Evolutionary conservation across 2,888 invertebrate genomes (phyloP).

Genomic region (Emmelina monodactyla): DNA sequence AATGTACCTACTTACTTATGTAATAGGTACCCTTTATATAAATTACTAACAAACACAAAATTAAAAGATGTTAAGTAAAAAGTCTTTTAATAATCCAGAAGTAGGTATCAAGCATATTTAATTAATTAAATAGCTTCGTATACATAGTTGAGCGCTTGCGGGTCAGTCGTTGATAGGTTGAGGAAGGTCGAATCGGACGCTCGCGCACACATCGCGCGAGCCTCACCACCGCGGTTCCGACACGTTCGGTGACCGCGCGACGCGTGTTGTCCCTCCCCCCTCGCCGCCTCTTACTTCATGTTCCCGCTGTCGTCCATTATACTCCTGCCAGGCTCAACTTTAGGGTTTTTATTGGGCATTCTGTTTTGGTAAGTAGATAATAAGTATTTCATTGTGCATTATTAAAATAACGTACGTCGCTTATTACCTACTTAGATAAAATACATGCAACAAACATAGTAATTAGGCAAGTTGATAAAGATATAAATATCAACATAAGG

Average conservation of each 20-base stretch:
- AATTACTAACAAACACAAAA: too few species aligned
- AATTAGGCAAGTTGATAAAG: too few species aligned
- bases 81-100: too few species aligned
- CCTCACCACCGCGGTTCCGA: slow-evolving; percentile 50
- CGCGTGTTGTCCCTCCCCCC: slow-evolving; percentile 61
- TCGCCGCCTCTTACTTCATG: slow-evolving; percentile 27
- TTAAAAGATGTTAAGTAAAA: too few species aligned
- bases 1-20: too few species aligned
- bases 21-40: too few species aligned
- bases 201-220: slow-evolving; percentile 52
- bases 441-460: too few species aligned
- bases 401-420: too few species aligned
- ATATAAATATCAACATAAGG: too few species aligned
- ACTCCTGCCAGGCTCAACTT: not conserved
- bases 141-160: slow-evolving; percentile 13
- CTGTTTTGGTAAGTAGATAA: not conserved
- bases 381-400: not conserved
- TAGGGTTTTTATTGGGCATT: not conserved
- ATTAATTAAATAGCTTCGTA: not conserved
- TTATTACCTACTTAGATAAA: too few species aligned
- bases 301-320: slow-evolving; percentile 18
- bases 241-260: slow-evolving; percentile 59
- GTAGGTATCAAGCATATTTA: too few species aligned
- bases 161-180: slow-evolving; percentile 66
- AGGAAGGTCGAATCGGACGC: slow-evolving; percentile 61